Conservation (phyloP, 2,797 vertebrate species). For the Hemibagrus guttatus region DNA sequence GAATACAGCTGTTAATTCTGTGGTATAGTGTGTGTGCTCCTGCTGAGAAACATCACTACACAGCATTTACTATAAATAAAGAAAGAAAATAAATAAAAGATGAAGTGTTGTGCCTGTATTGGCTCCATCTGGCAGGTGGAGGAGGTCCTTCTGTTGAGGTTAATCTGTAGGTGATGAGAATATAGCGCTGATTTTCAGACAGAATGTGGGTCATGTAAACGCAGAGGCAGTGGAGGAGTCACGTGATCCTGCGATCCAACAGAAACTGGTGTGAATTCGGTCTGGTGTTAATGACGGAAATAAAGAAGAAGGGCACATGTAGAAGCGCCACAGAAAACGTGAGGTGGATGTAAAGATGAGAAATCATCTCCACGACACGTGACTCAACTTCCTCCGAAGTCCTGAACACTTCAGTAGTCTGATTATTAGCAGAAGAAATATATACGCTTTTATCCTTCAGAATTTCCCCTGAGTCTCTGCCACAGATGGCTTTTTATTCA, state of each 20-base stretch:
- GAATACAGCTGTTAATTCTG: background rate
- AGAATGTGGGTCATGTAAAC: constrained; percentile 23
- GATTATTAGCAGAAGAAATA: background rate
- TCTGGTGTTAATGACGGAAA: background rate
- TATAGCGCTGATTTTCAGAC: constrained; percentile 14
- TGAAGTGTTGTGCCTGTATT: constrained; percentile 2
- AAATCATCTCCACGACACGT: background rate
- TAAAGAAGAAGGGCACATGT: background rate
- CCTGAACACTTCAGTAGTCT: background rate
- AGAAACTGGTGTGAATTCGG: background rate
- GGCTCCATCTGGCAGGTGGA: constrained; percentile 37
- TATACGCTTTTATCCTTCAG: constrained; percentile 5
- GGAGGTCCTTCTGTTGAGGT: constrained; percentile 20
- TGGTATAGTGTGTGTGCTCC: too few species aligned
- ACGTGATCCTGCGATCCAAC: background rate
- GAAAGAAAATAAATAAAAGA: background rate
- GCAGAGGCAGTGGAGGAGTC: background rate
- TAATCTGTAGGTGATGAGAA: background rate
- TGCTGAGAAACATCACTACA: background rate
- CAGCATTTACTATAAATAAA: constrained; percentile 7
- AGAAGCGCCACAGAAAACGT: background rate
- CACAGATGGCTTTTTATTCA: constrained; percentile 47
- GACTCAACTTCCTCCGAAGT: background rate
- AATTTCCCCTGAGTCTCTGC: constrained; percentile 31
- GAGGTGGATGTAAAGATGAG: background rate